Conservation (phyloP, 2,888 invertebrate genomes). For the Neocrepidodera transversa region DNA sequence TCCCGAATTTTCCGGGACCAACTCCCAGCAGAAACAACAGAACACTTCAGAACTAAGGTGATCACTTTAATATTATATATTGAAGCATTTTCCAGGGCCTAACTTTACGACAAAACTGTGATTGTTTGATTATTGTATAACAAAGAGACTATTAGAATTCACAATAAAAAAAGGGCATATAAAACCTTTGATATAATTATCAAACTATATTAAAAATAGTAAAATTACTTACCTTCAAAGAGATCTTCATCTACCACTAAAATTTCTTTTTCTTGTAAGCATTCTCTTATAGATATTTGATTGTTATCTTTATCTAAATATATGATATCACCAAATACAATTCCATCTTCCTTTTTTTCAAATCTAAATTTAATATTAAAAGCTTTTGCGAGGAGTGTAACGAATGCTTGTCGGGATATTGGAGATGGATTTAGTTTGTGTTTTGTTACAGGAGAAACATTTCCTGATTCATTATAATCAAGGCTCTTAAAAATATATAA, state of each 20-base stretch:
- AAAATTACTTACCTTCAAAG: constrained; percentile 20
- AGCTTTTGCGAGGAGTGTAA: constrained; percentile 26
- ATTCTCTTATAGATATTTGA: constrained; percentile 36
- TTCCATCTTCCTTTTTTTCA: constrained; percentile 36
- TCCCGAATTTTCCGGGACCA: too few relatives aligned
- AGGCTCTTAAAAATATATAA: constrained; percentile 35
- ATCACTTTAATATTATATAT: too few relatives aligned
- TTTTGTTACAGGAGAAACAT: constrained; percentile 23
- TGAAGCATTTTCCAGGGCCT: too few relatives aligned
- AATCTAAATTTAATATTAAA: constrained; percentile 34
- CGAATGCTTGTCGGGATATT: constrained; percentile 26
- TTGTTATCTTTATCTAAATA: constrained; percentile 36
- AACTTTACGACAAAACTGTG: too few relatives aligned
- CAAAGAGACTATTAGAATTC: too few relatives aligned
- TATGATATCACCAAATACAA: constrained; percentile 46
- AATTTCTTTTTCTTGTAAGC: constrained; percentile 32
- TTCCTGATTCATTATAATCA: constrained; percentile 32
- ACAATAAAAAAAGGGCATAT: too few relatives aligned
- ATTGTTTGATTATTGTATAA: too few relatives aligned
- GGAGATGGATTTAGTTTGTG: constrained; percentile 26
- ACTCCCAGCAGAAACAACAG: too few relatives aligned
- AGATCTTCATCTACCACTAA: constrained; percentile 7
- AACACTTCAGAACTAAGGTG: too few relatives aligned
- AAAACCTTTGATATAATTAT: too few relatives aligned
- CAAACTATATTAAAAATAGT: too few relatives aligned